Evolutionary conservation across 1,140 invertebrate species (phyloP).

Genomic region (Anagrus nilaparvatae): DNA sequence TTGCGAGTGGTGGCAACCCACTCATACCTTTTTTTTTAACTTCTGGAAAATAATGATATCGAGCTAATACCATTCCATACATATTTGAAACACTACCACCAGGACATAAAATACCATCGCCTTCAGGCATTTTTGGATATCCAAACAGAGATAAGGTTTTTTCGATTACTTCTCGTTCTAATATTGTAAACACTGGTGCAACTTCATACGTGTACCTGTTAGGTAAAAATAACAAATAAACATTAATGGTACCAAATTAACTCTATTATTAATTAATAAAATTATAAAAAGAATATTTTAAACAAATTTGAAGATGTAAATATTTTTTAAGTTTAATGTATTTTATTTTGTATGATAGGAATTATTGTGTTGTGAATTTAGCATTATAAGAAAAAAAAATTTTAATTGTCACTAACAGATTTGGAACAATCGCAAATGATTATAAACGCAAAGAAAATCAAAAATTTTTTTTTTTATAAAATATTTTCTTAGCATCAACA

Average conservation of each 20-base stretch:
- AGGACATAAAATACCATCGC: conserved; percentile 66
- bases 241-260: conserved; percentile 6
- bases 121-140: conserved; percentile 44
- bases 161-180: conserved; percentile 54
- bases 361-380: too few relatives aligned
- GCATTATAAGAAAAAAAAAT: too few relatives aligned
- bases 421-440: too few relatives aligned
- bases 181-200: conserved; percentile 62
- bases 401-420: too few relatives aligned
- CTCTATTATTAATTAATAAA: too few relatives aligned
- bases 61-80: conserved; percentile 70
- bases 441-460: too few relatives aligned
- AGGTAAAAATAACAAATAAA: conserved; percentile 17
- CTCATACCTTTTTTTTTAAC: conserved; percentile 60
- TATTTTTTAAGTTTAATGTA: not conserved
- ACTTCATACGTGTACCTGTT: conserved; percentile 68
- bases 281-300: conserved; percentile 8
- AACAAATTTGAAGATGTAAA: too few relatives aligned
- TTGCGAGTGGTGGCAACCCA: conserved; percentile 47
- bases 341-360: conserved; percentile 1
- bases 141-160: conserved; percentile 56
- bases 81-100: conserved; percentile 84
- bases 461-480: too few relatives aligned
- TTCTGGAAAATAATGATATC: conserved; percentile 62
- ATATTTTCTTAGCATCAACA: too few relatives aligned